Evolutionary conservation across 2,113 vertebrate genomes (phyloP).

Genomic region (Tachuris rubrigastra): DNA sequence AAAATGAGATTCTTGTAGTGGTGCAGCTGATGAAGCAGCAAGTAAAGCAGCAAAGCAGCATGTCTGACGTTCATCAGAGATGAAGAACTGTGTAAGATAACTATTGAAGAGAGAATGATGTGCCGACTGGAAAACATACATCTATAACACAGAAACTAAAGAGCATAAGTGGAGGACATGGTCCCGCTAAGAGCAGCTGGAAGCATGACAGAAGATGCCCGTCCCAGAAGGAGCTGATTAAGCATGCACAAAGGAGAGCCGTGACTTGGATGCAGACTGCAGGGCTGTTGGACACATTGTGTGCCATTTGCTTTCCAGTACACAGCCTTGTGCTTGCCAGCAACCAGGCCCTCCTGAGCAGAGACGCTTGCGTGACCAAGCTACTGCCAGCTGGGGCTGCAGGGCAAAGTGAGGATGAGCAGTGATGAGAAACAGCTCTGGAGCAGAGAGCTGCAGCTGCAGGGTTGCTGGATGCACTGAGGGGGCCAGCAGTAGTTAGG

Average conservation of each 20-base stretch:
- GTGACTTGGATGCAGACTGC: constrained; percentile 29
- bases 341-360: background rate
- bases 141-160: background rate
- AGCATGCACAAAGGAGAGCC: background rate
- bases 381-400: accelerated
- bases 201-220: background rate
- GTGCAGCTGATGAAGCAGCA: background rate
- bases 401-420: background rate
- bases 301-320: background rate
- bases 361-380: background rate
- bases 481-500: background rate
- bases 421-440: background rate
- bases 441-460: background rate
- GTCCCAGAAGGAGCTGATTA: constrained; percentile 6
- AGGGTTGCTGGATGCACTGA: background rate
- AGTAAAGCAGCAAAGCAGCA: background rate
- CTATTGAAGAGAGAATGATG: background rate
- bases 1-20: background rate
- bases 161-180: background rate
- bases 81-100: background rate
- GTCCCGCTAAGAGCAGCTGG: background rate
- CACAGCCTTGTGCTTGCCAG: background rate
- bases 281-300: background rate
- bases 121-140: background rate
- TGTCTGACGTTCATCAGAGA: background rate